Conservation (phyloP, 2,797 vertebrate species). For the Onychomys leucogaster region DNA sequence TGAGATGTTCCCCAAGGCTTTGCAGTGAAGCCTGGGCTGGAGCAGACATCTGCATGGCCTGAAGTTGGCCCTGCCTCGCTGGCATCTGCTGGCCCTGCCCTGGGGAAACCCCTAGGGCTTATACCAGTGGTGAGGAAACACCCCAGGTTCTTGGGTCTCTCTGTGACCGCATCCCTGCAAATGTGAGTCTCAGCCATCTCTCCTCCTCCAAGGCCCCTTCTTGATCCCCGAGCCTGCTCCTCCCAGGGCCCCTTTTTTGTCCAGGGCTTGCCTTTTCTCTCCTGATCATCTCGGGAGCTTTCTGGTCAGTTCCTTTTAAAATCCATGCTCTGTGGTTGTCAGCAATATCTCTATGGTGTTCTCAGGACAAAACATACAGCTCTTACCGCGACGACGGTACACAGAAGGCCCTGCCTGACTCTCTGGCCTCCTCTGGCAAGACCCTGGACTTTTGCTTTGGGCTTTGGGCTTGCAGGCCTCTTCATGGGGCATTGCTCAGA, state of each 20-base stretch:
- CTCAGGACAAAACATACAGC: neutral
- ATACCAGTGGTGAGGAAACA: neutral
- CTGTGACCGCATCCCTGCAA: neutral
- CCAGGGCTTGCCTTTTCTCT: too few species aligned
- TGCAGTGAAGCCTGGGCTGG: neutral
- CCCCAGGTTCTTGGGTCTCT: neutral
- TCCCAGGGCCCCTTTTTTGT: too few species aligned
- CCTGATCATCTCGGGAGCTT: neutral
- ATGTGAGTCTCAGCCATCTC: neutral
- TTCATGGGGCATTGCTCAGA: neutral
- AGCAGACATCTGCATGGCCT: neutral
- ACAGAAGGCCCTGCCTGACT: neutral
- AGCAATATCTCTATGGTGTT: neutral
- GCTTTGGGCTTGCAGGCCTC: too few species aligned
- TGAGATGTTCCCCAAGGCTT: neutral
- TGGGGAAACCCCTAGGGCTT: neutral
- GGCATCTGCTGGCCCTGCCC: neutral
- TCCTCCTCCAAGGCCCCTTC: neutral
- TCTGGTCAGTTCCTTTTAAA: neutral
- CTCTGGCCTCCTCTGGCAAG: neutral
- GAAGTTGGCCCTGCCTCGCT: neutral
- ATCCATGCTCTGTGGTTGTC: neutral
- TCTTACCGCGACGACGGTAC: too few species aligned
- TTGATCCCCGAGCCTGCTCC: neutral
- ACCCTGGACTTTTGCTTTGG: neutral